A percentile compares a stretch with the other conserved stretches of the same genome.
These are phyloP conservation scores for Chaetodon trifasciatus DNA, from an alignment of 2,797 vertebrate genomes.

Conservation along the genomic window DNA sequence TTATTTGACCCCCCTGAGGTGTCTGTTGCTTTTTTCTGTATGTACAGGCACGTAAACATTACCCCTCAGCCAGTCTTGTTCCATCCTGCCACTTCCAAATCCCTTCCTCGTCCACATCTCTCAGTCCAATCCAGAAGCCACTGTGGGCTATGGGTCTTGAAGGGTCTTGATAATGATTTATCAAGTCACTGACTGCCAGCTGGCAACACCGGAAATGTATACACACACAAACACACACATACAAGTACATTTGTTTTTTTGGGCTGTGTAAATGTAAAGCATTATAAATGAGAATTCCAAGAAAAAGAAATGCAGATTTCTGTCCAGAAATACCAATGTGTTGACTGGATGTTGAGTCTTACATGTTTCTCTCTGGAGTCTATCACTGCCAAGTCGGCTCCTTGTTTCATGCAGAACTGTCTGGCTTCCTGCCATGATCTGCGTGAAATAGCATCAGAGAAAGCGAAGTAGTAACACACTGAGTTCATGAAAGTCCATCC, in stretches of 20 bases:
- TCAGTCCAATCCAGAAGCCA: slow-evolving; percentile 81
- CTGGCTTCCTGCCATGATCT: slow-evolving; percentile 67
- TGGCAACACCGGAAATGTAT: slow-evolving; percentile 41
- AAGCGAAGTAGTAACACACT: slow-evolving; percentile 71
- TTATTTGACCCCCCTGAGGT: background rate
- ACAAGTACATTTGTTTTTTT: background rate
- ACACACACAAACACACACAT: slow-evolving; percentile 4
- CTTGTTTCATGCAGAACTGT: slow-evolving; percentile 62
- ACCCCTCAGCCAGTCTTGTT: slow-evolving; percentile 70
- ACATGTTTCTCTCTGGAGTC: slow-evolving; percentile 75
- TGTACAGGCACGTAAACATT: slow-evolving; percentile 30
- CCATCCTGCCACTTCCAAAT: slow-evolving; percentile 82
- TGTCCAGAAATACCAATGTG: background rate
- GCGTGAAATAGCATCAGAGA: slow-evolving; percentile 5
- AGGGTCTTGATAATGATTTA: slow-evolving; percentile 38
- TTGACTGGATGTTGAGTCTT: slow-evolving; percentile 26
- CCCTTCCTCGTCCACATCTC: slow-evolving; percentile 74
- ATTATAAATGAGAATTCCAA: background rate
- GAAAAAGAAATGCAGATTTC: background rate
- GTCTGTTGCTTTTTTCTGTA: background rate
- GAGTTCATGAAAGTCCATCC: slow-evolving; percentile 74
- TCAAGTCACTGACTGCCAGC: slow-evolving; percentile 50
- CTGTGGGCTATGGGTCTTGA: accelerated
- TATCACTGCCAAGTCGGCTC: slow-evolving; percentile 69
- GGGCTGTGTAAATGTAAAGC: background rate